phyloP scores from a whole-genome alignment of 2,113 vertebrate genomes.

The Heptranchias perlo region DNA sequence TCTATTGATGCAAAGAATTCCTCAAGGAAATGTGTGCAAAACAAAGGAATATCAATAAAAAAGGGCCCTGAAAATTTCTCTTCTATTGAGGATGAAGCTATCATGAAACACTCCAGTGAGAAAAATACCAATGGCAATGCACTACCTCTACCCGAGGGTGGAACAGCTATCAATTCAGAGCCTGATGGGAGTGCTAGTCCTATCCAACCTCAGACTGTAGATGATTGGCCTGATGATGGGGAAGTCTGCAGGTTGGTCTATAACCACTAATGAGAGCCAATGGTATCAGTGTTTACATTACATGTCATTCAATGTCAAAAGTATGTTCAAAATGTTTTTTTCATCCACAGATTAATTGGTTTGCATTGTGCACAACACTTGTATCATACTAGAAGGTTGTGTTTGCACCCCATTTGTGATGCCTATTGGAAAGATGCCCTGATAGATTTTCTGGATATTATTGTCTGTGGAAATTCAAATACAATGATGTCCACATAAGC shows the following conservation, averaged over 20 bases:
- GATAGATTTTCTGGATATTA: not conserved
- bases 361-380: too few relatives aligned
- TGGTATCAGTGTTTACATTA: not conserved
- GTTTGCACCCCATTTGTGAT: not conserved
- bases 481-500: not conserved
- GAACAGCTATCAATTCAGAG: slow-evolving; percentile 40
- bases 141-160: slow-evolving; percentile 47
- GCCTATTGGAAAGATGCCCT: not conserved
- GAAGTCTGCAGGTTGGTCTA: slow-evolving; percentile 87
- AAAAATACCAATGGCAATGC: slow-evolving; percentile 56
- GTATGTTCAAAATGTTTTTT: not conserved
- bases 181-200: slow-evolving; percentile 40
- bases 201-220: slow-evolving; percentile 42
- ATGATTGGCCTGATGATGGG: slow-evolving; percentile 67
- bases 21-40: slow-evolving; percentile 46
- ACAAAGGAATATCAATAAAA: slow-evolving; percentile 41
- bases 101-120: slow-evolving; percentile 55
- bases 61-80: slow-evolving; percentile 46
- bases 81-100: slow-evolving; percentile 49
- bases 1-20: slow-evolving; percentile 47
- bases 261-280: slow-evolving; percentile 39
- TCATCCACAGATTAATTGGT: not conserved
- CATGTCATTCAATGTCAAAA: not conserved
- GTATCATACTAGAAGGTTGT: not conserved
- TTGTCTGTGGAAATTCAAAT: not conserved